Conservation (phyloP, 2,888 invertebrate species). For the Strigamia maritima region DNA sequence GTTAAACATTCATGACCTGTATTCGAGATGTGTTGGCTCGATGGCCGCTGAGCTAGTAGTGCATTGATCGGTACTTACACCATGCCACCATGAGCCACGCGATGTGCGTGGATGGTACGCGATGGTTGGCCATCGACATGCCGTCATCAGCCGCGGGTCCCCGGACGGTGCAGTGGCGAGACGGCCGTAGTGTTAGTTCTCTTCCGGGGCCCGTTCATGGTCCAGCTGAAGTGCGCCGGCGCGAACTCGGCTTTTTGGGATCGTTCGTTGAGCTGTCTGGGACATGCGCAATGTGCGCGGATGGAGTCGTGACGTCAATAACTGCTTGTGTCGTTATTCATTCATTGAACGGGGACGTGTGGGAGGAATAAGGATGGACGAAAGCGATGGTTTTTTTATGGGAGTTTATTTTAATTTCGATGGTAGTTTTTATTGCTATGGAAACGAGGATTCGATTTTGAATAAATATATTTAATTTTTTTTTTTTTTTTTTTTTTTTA, state of each 20-base stretch:
- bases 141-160: slow-evolving; percentile 25
- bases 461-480: background rate
- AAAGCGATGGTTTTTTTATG: background rate
- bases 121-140: slow-evolving; percentile 7
- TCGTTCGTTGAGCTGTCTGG: background rate
- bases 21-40: background rate
- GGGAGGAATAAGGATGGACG: background rate
- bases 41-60: background rate
- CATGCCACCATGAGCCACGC: slow-evolving; percentile 27
- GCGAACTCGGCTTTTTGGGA: background rate
- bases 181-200: background rate
- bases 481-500: background rate
- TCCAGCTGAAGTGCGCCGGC: slow-evolving; percentile 25
- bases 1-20: background rate
- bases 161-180: slow-evolving; percentile 21
- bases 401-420: background rate
- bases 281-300: background rate
- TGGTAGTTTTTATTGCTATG: background rate
- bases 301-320: background rate
- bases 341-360: background rate
- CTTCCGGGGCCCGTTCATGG: slow-evolving; percentile 26
- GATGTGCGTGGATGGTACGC: slow-evolving; percentile 18
- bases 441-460: background rate
- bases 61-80: background rate
- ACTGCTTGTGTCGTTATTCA: background rate